phyloP scores from a whole-genome alignment of 1,140 invertebrate genomes.

The Antheraea mylitta region DNA sequence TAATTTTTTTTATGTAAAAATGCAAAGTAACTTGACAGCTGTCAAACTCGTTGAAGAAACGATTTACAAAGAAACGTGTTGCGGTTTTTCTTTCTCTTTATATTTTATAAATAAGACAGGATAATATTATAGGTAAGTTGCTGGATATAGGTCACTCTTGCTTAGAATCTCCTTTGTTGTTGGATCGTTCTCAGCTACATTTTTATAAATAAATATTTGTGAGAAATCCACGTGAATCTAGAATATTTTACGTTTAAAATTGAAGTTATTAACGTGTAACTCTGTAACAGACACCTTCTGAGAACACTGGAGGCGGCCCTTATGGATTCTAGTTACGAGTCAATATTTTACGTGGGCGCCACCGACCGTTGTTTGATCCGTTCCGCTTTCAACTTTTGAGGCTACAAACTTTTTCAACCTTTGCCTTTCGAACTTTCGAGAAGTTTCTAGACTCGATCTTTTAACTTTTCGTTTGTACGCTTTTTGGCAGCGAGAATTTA shows the following conservation, averaged over 20 bases:
- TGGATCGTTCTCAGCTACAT: too few relatives aligned
- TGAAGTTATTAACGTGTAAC: background rate
- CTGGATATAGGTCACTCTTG: too few relatives aligned
- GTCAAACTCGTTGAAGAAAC: too few relatives aligned
- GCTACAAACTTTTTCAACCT: slow-evolving; percentile 1
- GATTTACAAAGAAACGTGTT: too few relatives aligned
- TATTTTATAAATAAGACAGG: too few relatives aligned
- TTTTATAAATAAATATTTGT: background rate
- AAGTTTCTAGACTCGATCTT: slow-evolving; percentile 7
- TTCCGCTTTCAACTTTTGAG: slow-evolving; percentile 26
- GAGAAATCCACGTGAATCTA: background rate
- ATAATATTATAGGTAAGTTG: too few relatives aligned
- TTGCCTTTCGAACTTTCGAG: slow-evolving; percentile 8
- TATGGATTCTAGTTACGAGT: slow-evolving; percentile 36
- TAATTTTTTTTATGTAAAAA: too few relatives aligned
- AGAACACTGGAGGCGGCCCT: slow-evolving; percentile 14
- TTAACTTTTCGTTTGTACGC: background rate
- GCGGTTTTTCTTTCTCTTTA: too few relatives aligned
- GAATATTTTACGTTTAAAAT: background rate
- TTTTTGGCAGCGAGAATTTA: background rate
- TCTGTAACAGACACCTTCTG: slow-evolving; percentile 8
- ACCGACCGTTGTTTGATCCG: slow-evolving; percentile 22
- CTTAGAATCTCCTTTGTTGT: too few relatives aligned
- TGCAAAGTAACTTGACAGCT: too few relatives aligned
- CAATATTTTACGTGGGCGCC: slow-evolving; percentile 53